Evolutionary conservation across 2,888 invertebrate genomes (phyloP), one percentile per base, ranked within the genome.

Genomic region (Myopa testacea): DNA sequence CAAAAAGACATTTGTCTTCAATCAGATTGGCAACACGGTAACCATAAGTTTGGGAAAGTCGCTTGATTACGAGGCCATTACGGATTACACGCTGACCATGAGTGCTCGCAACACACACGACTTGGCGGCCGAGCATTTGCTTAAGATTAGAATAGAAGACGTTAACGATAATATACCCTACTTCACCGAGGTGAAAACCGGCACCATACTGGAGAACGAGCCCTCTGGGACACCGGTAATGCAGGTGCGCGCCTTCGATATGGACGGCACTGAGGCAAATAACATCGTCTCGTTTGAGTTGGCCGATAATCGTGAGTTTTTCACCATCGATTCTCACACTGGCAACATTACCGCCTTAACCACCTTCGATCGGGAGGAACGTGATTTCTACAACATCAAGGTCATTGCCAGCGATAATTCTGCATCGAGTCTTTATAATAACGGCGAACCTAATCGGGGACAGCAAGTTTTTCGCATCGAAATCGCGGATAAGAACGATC

Each of bases 401-500:
- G 95, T 98, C 5, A 94, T 94, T 83, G 98, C 98, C 0, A 93
- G 93, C 37, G 99, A 99, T 87, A 96, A 96, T 86, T 95, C 95
- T 0, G 95, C 95, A 4, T 97, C 97, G 14, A 95, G 95, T 50
- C 88, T 95, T 60, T 92, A 90, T 73, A 90, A 90, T 67, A 92
- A 90, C 52, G 92, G 92, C 0, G 91, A 94, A 84, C 96, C 93
- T 75, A 97, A 97, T 88, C 92, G 91, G 69, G 93, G 92, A 3
- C 93, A 94, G 83, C 96, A 96, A 89, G 94, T 94, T 75, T 96
- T 98, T 86, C 92, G 94, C 82, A 96, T 98, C 84, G 94, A 94
- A 86, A 97, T 99, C 65, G 96, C 96, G 37, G 99, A 99, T 90
- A 96, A 96, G 87, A 99, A 99, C 88, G 99, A 99, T 89, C 98